A percentile compares a stretch with the other conserved stretches of the same genome.
Conservation (phyloP, 2,113 vertebrate species). For the Progne subis region DNA sequence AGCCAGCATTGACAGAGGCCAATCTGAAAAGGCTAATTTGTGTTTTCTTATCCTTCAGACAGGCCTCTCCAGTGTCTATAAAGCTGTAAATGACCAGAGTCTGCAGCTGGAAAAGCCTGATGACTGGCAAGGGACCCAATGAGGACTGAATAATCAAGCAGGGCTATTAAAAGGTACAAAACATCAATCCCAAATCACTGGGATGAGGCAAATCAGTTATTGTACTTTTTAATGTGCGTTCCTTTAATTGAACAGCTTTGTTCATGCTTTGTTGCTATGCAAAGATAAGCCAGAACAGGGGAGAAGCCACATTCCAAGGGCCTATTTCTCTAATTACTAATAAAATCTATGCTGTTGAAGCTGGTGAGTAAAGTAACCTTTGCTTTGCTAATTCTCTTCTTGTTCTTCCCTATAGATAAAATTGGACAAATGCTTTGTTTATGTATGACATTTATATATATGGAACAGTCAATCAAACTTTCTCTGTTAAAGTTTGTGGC, state of each 20-base stretch:
- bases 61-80: constrained; percentile 60
- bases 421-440: background rate
- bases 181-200: constrained; percentile 53
- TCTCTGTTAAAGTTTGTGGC: background rate
- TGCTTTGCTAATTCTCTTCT: constrained; percentile 8
- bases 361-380: background rate
- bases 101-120: constrained; percentile 58
- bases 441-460: constrained; percentile 7
- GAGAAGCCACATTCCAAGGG: constrained; percentile 7
- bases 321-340: constrained; percentile 50
- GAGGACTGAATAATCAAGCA: constrained; percentile 46
- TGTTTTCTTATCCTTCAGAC: constrained; percentile 67
- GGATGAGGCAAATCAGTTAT: constrained; percentile 62
- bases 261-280: constrained; percentile 47
- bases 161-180: constrained; percentile 53
- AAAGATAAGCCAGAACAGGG: constrained; percentile 50
- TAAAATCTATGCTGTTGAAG: background rate
- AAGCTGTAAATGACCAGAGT: constrained; percentile 61
- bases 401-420: constrained; percentile 5
- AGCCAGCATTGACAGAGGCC: constrained; percentile 60
- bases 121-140: constrained; percentile 22
- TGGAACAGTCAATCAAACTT: background rate
- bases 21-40: constrained; percentile 70
- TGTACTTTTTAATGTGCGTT: constrained; percentile 64
- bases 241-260: constrained; percentile 55